phyloP scores from a whole-genome alignment of 2,888 invertebrate genomes.

The Ophion costatus region DNA sequence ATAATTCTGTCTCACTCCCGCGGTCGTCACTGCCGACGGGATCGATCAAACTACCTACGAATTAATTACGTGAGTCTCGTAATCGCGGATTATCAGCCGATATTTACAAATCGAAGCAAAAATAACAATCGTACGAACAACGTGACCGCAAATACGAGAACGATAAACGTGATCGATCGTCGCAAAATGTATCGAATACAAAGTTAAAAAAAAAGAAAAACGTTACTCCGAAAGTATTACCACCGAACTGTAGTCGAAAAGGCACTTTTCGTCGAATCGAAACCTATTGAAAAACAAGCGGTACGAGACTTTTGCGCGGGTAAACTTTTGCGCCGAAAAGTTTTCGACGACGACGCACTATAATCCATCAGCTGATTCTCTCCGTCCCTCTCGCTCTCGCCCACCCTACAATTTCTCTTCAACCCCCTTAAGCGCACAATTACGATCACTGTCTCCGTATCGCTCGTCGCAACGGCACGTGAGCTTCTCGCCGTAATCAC shows the following conservation, averaged over 20 bases:
- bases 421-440: background rate
- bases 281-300: background rate
- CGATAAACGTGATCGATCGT: background rate
- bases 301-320: background rate
- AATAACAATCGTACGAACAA: slow-evolving; percentile 8
- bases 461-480: background rate
- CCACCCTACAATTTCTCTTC: background rate
- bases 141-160: background rate
- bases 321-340: slow-evolving; percentile 16
- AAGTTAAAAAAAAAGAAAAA: background rate
- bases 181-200: background rate
- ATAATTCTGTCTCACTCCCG: background rate
- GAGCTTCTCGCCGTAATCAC: background rate
- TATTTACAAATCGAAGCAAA: background rate
- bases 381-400: slow-evolving; percentile 18
- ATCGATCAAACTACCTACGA: slow-evolving; percentile 62
- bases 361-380: slow-evolving; percentile 57
- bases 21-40: slow-evolving; percentile 62
- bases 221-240: too few relatives aligned
- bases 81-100: background rate
- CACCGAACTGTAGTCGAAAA: background rate
- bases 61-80: slow-evolving; percentile 52
- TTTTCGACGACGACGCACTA: slow-evolving; percentile 39
- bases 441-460: background rate
- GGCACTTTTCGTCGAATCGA: background rate